Percentiles rank a stretch among this genome's conserved stretches.
phyloP scores from a whole-genome alignment of 1,140 invertebrate species.

The Pygmarrhopalites habei region DNA sequence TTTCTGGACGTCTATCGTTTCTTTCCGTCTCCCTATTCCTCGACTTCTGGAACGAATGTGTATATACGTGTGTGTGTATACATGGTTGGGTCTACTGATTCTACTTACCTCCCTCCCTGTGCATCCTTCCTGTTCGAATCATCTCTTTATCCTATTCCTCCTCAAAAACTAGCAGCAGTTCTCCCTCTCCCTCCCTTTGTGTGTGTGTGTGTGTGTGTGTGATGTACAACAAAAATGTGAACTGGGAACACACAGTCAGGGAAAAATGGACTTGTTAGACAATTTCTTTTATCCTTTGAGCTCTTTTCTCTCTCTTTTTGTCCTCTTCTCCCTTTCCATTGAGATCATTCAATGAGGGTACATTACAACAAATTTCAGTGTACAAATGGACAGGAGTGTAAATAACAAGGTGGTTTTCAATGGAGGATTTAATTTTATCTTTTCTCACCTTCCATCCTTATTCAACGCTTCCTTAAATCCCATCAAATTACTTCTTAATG shows the following conservation, averaged over 20 bases:
- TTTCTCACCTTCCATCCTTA: no score
- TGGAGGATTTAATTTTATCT: no score
- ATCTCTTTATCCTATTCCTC: not conserved
- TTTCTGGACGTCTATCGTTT: not conserved
- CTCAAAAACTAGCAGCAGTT: not conserved
- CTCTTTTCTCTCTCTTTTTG: not conserved
- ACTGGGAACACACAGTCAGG: not conserved
- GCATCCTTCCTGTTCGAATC: not conserved
- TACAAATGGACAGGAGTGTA: slow-evolving; percentile 11
- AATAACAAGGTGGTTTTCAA: slow-evolving; percentile 26
- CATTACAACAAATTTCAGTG: not conserved
- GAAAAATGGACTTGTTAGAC: not conserved
- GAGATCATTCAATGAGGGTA: not conserved
- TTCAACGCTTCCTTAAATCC: no score
- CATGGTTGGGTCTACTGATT: not conserved
- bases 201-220: no score
- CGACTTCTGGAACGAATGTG: no score
- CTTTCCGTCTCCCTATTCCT: not conserved
- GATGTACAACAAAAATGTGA: no score
- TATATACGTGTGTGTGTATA: no score
- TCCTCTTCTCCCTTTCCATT: not conserved
- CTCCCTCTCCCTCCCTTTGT: no score
- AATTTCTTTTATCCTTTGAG: not conserved
- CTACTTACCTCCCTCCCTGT: not conserved
- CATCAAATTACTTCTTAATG: no score